phyloP scores from a whole-genome alignment of 2,113 vertebrate genomes.

The Rynchops niger region DNA sequence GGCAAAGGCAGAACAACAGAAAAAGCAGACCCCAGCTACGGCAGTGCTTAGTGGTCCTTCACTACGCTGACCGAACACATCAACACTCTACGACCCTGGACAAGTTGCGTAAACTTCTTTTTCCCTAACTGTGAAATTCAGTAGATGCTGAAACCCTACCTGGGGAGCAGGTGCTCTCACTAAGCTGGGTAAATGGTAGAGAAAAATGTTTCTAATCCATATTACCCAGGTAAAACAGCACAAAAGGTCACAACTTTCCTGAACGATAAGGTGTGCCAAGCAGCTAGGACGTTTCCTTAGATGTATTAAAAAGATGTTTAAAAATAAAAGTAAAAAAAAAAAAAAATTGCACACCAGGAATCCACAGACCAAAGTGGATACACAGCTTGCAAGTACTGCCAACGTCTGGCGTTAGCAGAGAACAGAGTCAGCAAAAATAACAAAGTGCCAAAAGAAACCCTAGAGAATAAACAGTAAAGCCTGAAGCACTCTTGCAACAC shows the following conservation, averaged over 20 bases:
- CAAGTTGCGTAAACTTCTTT: background rate
- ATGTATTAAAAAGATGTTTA: background rate
- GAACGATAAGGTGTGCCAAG: background rate
- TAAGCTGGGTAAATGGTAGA: background rate
- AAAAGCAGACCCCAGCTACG: background rate
- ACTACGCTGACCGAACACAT: background rate
- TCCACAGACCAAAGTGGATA: background rate
- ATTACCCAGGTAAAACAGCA: background rate
- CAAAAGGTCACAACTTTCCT: background rate
- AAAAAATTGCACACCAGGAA: background rate
- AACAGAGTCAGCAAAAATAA: background rate
- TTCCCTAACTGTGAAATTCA: background rate
- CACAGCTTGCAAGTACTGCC: background rate
- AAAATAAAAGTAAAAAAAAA: background rate
- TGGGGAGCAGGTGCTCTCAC: background rate
- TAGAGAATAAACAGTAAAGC: background rate
- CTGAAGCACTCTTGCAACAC: background rate
- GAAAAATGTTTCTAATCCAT: background rate
- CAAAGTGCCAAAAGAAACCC: background rate
- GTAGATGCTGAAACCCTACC: background rate
- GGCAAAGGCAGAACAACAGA: background rate
- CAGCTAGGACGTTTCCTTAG: background rate
- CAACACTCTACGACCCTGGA: background rate
- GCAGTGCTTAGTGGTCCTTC: background rate
- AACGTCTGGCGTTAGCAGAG: background rate